These are phyloP conservation scores for Kuschelorhynchus macadamiae DNA, from an alignment of 2,888 invertebrate genomes.

Conservation along the genomic window DNA sequence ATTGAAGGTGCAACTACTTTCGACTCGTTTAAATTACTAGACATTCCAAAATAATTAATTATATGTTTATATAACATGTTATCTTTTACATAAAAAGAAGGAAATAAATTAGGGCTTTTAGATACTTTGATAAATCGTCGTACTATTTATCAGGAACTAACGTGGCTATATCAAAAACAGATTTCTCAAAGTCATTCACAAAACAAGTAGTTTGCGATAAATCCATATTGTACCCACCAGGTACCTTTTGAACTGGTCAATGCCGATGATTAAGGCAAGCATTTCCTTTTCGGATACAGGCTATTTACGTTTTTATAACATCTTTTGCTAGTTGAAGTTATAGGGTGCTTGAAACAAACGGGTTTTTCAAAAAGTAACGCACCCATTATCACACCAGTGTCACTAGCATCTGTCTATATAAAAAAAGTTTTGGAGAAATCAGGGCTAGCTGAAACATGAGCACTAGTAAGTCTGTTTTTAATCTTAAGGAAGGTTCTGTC, in stretches of 20 bases:
- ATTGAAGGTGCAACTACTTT: no score
- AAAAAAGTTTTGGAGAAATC: conserved; percentile 48
- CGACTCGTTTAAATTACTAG: no score
- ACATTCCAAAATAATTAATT: no score
- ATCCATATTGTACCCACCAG: background rate
- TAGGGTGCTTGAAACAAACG: conserved; percentile 39
- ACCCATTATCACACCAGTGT: conserved; percentile 54
- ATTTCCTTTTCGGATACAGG: conserved; percentile 16
- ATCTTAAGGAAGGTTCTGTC: conserved; percentile 40
- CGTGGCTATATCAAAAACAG: no score
- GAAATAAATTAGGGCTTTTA: no score
- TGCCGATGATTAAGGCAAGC: conserved; percentile 7
- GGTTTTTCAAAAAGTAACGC: conserved; percentile 51
- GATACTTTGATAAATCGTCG: no score
- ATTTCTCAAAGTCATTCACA: no score
- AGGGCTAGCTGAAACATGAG: conserved; percentile 52
- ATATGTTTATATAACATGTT: no score
- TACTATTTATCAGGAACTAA: no score
- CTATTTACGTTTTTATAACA: conserved; percentile 20
- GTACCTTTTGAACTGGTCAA: conserved; percentile 2
- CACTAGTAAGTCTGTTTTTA: conserved; percentile 47
- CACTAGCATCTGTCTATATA: conserved; percentile 55
- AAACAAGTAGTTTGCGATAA: background rate
- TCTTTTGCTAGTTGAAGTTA: conserved; percentile 36
- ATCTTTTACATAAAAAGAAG: no score